Evolutionary conservation across 2,113 vertebrate species (phyloP).

Genomic region (Corapipo altera): DNA sequence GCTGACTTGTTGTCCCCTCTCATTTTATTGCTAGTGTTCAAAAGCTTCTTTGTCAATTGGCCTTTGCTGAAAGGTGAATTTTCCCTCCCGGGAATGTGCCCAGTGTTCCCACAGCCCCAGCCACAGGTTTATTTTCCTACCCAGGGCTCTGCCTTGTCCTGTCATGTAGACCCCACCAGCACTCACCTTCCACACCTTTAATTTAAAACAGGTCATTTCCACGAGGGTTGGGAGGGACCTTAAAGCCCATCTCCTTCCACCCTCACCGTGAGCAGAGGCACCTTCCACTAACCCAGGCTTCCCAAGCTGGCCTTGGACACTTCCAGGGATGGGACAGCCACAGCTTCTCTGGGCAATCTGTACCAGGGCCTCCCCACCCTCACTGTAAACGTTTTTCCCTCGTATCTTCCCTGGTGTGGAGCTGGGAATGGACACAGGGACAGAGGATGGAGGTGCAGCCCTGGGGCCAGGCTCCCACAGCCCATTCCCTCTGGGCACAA

Average conservation of each 20-base stretch:
- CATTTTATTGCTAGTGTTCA: neutral
- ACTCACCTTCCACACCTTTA: neutral
- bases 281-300: rapidly evolving
- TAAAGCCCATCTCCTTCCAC: neutral
- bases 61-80: neutral
- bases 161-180: rapidly evolving
- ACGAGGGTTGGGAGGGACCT: neutral
- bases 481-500: no score
- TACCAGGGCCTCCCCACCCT: neutral
- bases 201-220: neutral
- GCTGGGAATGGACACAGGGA: neutral
- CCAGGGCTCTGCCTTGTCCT: neutral
- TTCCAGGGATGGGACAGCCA: neutral
- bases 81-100: rapidly evolving
- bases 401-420: rapidly evolving
- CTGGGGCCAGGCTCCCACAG: neutral
- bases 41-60: neutral
- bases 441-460: neutral
- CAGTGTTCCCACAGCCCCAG: neutral
- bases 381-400: neutral
- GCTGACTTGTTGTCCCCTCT: neutral
- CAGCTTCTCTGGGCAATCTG: neutral
- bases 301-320: neutral
- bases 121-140: rapidly evolving
- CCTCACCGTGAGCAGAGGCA: neutral